Percentiles rank a stretch among this genome's conserved stretches.
Conservation (phyloP, 2,113 vertebrate genomes). For the Albula glossodonta region DNA sequence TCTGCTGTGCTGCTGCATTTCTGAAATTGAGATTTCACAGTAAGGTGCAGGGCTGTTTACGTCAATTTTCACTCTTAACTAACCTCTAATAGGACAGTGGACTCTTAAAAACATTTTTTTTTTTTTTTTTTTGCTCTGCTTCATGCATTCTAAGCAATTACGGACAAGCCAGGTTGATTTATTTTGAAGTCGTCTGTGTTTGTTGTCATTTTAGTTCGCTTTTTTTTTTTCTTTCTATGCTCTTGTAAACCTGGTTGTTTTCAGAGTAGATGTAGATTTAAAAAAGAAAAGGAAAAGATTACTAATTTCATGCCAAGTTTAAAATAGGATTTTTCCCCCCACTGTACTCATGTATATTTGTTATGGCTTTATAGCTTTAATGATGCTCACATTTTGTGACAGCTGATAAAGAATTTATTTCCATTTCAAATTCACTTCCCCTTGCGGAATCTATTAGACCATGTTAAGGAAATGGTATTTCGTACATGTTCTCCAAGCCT, state of each 20-base stretch:
- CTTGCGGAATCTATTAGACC: constrained; percentile 52
- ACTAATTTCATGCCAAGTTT: background rate
- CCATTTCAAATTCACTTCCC: constrained; percentile 54
- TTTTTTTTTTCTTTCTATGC: background rate
- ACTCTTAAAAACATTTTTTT: background rate
- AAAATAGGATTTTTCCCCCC: constrained; percentile 20
- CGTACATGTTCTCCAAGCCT: constrained; percentile 53
- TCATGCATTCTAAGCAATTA: constrained; percentile 19
- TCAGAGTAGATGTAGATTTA: background rate
- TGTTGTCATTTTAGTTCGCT: background rate
- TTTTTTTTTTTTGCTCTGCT: constrained; percentile 37
- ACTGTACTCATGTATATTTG: constrained; percentile 29
- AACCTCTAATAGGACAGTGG: constrained; percentile 34
- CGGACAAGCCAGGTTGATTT: constrained; percentile 26
- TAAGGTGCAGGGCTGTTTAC: constrained; percentile 15
- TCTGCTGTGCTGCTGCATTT: constrained; percentile 28
- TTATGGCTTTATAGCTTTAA: constrained; percentile 51
- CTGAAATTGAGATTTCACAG: constrained; percentile 23
- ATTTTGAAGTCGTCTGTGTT: background rate
- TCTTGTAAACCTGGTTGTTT: background rate
- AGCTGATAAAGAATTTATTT: constrained; percentile 60
- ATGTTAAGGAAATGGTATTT: constrained; percentile 58
- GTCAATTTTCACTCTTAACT: constrained; percentile 38
- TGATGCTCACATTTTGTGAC: constrained; percentile 52
- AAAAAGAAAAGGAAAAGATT: background rate